Percentiles rank a stretch among this genome's conserved stretches.
phyloP scores from a whole-genome alignment of 2,113 vertebrate species.

The Gopherus flavomarginatus region DNA sequence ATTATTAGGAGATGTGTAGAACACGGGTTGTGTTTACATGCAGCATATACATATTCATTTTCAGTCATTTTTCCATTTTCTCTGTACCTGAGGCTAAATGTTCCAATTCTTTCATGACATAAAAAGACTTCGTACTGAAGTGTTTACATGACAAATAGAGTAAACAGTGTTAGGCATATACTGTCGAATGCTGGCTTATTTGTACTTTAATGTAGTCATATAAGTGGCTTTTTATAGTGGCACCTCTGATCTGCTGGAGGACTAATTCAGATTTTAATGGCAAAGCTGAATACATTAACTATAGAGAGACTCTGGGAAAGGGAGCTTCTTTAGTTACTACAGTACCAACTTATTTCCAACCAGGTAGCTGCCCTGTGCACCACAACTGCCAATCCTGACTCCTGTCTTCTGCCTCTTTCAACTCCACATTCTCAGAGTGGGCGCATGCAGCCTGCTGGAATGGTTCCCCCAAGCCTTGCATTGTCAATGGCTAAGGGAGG shows the following conservation, averaged over 20 bases:
- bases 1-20: background rate
- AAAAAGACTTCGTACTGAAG: background rate
- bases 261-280: background rate
- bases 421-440: background rate
- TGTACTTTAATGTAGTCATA: constrained; percentile 8
- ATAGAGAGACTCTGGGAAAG: background rate
- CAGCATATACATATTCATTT: constrained; percentile 51
- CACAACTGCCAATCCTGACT: background rate
- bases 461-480: background rate
- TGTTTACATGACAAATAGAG: constrained; percentile 15
- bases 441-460: background rate
- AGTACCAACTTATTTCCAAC: background rate
- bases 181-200: background rate
- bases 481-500: background rate
- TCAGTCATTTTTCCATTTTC: constrained; percentile 9
- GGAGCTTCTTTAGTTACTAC: background rate
- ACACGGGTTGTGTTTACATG: background rate
- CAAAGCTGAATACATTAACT: background rate
- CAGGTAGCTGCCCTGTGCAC: background rate
- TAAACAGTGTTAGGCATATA: background rate
- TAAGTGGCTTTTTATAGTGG: background rate
- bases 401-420: background rate
- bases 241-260: background rate
- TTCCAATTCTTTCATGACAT: background rate
- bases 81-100: constrained; percentile 23